Evolutionary conservation across 2,888 invertebrate species (phyloP).

Genomic region (Rosalia funebris): DNA sequence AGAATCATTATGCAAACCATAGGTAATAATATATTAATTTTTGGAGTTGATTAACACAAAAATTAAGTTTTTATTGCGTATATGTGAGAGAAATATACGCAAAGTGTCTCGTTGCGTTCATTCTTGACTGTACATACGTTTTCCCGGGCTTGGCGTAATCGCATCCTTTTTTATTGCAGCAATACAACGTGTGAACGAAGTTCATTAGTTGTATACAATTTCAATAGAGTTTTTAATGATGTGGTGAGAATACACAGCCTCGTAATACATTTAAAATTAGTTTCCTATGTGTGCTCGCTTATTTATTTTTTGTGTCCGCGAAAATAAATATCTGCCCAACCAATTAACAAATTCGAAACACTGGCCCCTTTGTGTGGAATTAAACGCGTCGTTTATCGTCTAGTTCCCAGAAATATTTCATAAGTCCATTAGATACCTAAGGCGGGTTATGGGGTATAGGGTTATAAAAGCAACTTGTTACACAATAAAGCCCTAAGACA

Average conservation of each 20-base stretch:
- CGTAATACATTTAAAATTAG: too few relatives aligned
- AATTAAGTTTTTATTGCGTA: too few relatives aligned
- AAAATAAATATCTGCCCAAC: not conserved
- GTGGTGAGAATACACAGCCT: too few relatives aligned
- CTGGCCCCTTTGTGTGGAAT: slow-evolving; percentile 12
- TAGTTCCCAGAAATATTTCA: slow-evolving; percentile 15
- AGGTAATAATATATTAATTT: too few relatives aligned
- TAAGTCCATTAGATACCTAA: slow-evolving; percentile 20
- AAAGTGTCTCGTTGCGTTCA: too few relatives aligned
- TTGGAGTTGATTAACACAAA: too few relatives aligned
- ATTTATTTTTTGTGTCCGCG: not conserved
- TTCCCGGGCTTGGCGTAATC: slow-evolving; percentile 38
- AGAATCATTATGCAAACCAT: too few relatives aligned
- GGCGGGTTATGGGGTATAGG: slow-evolving; percentile 24
- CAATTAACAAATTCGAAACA: slow-evolving; percentile 12
- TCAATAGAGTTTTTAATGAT: too few relatives aligned
- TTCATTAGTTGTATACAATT: slow-evolving; percentile 49
- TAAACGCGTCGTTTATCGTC: slow-evolving; percentile 3
- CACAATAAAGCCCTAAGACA: slow-evolving; percentile 45
- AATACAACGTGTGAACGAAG: slow-evolving; percentile 51
- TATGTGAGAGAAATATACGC: too few relatives aligned
- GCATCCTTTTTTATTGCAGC: slow-evolving; percentile 36
- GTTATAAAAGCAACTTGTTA: slow-evolving; percentile 48
- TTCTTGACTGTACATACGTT: too few relatives aligned
- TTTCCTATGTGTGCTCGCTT: too few relatives aligned